phyloP scores from a whole-genome alignment of 1,140 invertebrate species.

The Tetramorium simillimum region DNA sequence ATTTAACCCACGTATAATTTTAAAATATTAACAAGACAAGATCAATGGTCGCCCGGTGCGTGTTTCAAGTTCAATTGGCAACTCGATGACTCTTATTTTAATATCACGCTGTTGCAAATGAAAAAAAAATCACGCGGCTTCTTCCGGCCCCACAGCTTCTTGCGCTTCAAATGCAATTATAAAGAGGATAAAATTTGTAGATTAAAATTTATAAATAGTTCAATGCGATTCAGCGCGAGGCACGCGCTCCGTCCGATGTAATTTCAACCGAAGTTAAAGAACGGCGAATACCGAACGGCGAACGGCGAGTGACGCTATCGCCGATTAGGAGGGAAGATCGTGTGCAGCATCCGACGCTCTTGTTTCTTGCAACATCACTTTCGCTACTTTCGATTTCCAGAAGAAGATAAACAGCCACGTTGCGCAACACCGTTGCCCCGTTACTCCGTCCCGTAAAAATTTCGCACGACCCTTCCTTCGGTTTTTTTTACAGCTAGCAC shows the following conservation, averaged over 20 bases:
- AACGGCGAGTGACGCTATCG: conserved; percentile 26
- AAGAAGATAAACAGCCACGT: conserved; percentile 40
- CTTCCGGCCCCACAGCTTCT: background rate
- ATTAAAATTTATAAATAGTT: background rate
- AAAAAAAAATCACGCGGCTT: conserved; percentile 20
- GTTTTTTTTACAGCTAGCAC: background rate
- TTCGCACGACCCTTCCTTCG: conserved; percentile 16
- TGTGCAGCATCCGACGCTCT: conserved; percentile 50
- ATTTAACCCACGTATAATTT: conserved; percentile 22
- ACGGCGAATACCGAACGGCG: conserved; percentile 7
- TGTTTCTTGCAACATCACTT: conserved; percentile 66
- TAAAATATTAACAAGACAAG: conserved; percentile 14
- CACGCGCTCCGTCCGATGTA: background rate
- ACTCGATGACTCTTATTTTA: conserved; percentile 49
- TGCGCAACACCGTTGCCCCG: conserved; percentile 8
- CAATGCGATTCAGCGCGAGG: background rate
- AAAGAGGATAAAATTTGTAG: background rate
- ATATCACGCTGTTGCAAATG: conserved; percentile 31
- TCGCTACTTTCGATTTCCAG: conserved; percentile 75
- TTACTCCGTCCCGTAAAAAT: conserved; percentile 34
- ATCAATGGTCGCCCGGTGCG: background rate
- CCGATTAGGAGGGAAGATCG: conserved; percentile 36
- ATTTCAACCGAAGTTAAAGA: conserved; percentile 34
- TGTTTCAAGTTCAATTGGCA: conserved; percentile 39
- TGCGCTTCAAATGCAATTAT: background rate